Percentiles rank a stretch among this genome's conserved stretches.
Conservation (phyloP, 2,113 vertebrate genomes). For the Tachysurus fulvidraco region DNA sequence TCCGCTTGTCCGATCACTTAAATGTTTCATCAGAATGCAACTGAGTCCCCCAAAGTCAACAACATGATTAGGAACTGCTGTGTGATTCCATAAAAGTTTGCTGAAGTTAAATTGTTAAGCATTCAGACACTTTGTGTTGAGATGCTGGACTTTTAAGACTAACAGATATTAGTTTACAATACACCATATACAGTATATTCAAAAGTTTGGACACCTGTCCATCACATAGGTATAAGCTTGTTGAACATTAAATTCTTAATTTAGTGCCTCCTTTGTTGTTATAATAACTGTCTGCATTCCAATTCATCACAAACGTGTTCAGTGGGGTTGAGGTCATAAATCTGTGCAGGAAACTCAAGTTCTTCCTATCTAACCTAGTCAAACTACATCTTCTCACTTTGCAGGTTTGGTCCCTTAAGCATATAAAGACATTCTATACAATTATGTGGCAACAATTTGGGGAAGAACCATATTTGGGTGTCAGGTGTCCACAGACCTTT, state of each 20-base stretch:
- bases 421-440: too few species aligned
- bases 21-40: not conserved
- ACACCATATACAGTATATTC: not conserved
- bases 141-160: not conserved
- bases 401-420: too few species aligned
- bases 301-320: too few species aligned
- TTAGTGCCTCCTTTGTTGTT: not conserved
- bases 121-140: not conserved
- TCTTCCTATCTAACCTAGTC: too few species aligned
- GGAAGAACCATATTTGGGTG: not conserved
- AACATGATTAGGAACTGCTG: not conserved
- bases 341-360: too few species aligned
- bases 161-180: not conserved
- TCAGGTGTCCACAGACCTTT: not conserved
- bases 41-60: not conserved
- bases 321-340: too few species aligned
- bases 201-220: not conserved
- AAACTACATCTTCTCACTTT: too few species aligned
- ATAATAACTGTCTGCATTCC: too few species aligned
- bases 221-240: not conserved
- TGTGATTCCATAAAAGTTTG: not conserved
- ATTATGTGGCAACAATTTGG: too few species aligned
- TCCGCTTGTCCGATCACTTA: not conserved
- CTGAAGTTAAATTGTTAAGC: not conserved
- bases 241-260: not conserved